These are phyloP conservation scores for Setophaga petechia DNA, from an alignment of 2,113 vertebrate genomes.

Conservation along the genomic window DNA sequence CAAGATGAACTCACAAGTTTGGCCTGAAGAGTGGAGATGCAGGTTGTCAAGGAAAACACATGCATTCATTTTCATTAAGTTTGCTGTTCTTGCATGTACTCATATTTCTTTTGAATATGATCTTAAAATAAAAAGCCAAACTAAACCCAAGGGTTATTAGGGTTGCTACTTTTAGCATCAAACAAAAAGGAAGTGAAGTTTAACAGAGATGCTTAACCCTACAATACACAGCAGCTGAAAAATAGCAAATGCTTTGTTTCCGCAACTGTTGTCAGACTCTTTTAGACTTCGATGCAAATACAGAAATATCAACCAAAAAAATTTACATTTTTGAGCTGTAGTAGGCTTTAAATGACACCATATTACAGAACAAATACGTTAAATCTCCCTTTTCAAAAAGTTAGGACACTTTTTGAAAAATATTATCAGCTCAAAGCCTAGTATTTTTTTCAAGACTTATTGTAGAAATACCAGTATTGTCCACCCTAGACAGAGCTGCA, in stretches of 20 bases:
- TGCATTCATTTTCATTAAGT: background rate
- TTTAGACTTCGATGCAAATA: background rate
- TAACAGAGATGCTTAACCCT: background rate
- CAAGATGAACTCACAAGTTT: background rate
- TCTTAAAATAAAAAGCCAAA: constrained; percentile 11
- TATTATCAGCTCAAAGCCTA: background rate
- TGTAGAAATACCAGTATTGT: background rate
- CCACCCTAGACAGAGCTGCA: background rate
- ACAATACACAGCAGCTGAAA: background rate
- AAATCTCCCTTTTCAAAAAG: background rate
- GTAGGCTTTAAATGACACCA: background rate
- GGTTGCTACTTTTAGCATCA: background rate
- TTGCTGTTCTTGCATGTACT: background rate
- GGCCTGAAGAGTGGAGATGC: background rate
- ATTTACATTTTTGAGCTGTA: background rate
- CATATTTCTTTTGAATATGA: background rate
- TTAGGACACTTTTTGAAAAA: background rate
- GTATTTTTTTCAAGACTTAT: background rate
- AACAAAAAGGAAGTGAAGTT: background rate
- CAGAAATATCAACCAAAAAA: background rate
- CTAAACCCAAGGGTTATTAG: background rate
- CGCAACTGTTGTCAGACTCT: background rate
- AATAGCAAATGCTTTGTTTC: background rate
- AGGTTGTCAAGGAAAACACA: background rate
- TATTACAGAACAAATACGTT: background rate